Conservation (phyloP, 2,113 vertebrate species). For the Dendrocopos noguchii region DNA sequence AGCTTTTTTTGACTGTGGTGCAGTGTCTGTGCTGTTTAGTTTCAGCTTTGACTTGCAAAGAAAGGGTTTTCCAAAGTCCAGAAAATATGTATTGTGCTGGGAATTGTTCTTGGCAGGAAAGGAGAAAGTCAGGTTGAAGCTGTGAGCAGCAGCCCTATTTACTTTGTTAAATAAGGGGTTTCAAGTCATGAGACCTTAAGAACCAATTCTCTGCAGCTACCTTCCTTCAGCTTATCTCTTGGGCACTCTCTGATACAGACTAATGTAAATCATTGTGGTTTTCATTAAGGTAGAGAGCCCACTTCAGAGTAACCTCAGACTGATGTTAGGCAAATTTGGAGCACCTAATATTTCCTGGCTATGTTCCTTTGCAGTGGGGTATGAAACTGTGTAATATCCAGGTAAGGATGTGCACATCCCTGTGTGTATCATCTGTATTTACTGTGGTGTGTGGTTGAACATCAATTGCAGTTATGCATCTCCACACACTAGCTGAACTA, state of each 20-base stretch:
- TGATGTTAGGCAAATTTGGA: not conserved
- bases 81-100: not conserved
- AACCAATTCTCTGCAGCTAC: not conserved
- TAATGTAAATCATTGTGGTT: not conserved
- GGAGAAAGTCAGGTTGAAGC: not conserved
- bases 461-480: not conserved
- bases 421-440: not conserved
- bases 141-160: not conserved
- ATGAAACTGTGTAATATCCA: not conserved
- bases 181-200: not conserved
- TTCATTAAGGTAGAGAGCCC: not conserved
- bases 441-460: not conserved
- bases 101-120: not conserved
- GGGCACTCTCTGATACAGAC: not conserved
- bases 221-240: not conserved
- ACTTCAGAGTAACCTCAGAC: not conserved
- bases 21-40: not conserved
- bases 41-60: not conserved
- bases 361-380: not conserved
- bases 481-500: not conserved
- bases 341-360: not conserved
- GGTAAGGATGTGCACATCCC: not conserved
- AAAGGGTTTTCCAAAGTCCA: not conserved
- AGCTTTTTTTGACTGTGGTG: not conserved
- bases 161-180: not conserved